Percentiles rank a stretch among this genome's conserved stretches.
Conservation (phyloP, 2,888 invertebrate species). For the Miltochrista miniata region DNA sequence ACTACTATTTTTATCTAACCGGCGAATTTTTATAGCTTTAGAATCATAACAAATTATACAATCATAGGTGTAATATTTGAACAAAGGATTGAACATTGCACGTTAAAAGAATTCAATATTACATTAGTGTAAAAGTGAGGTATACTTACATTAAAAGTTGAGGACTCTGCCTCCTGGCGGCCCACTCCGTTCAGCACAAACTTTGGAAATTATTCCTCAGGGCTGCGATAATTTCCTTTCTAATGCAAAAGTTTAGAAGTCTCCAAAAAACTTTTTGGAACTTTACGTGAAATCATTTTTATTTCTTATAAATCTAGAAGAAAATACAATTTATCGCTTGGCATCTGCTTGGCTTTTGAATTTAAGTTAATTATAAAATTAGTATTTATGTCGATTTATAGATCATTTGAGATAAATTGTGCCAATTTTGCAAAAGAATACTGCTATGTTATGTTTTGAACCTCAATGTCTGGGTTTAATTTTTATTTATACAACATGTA, state of each 20-base stretch:
- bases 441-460: too few species aligned
- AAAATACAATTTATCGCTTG: slow-evolving; percentile 64
- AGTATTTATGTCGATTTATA: slow-evolving; percentile 28
- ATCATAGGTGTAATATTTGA: too few species aligned
- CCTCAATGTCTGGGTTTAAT: too few species aligned
- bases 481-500: too few species aligned
- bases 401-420: background rate
- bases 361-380: slow-evolving; percentile 38
- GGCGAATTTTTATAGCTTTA: too few species aligned
- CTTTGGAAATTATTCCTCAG: slow-evolving; percentile 66
- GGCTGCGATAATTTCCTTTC: slow-evolving; percentile 69
- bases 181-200: slow-evolving; percentile 43
- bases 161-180: slow-evolving; percentile 34
- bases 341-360: slow-evolving; percentile 46
- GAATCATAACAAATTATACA: too few species aligned
- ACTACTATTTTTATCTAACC: too few species aligned
- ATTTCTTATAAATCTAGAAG: slow-evolving; percentile 60
- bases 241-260: slow-evolving; percentile 65
- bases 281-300: slow-evolving; percentile 55
- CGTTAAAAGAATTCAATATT: slow-evolving; percentile 19
- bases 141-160: slow-evolving; percentile 45
- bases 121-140: slow-evolving; percentile 20
- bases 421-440: too few species aligned
- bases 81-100: too few species aligned
- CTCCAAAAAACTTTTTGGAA: slow-evolving; percentile 56